Evolutionary conservation across 2,888 invertebrate genomes (phyloP).

Genomic region (Crocallis elinguaria): DNA sequence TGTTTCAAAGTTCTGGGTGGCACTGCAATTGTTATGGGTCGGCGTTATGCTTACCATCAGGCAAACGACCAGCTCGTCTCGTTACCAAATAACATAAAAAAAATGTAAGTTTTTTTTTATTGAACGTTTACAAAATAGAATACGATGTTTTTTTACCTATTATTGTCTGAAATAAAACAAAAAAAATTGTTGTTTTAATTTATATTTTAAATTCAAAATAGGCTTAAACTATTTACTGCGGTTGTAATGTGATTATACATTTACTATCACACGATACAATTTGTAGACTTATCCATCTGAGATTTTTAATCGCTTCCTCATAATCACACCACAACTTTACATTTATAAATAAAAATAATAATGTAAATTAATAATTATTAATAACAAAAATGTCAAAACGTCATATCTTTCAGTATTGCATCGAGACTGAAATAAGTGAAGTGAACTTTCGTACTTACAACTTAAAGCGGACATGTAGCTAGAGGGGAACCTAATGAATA

Average conservation of each 20-base stretch:
- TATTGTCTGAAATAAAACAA: slow-evolving; percentile 47
- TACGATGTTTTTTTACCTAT: too few species aligned
- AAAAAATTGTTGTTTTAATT: slow-evolving; percentile 53
- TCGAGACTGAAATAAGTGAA: slow-evolving; percentile 47
- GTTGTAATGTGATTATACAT: slow-evolving; percentile 73
- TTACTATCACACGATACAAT: slow-evolving; percentile 41
- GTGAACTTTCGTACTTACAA: slow-evolving; percentile 69
- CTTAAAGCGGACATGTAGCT: slow-evolving; percentile 56
- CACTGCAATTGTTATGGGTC: too few species aligned
- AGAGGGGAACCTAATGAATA: slow-evolving; percentile 54
- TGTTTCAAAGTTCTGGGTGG: too few species aligned
- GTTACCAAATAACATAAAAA: too few species aligned
- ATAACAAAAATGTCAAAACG: slow-evolving; percentile 70
- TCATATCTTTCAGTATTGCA: slow-evolving; percentile 52
- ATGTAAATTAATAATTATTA: slow-evolving; percentile 58
- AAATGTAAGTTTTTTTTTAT: too few species aligned
- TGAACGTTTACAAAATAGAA: too few species aligned
- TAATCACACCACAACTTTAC: slow-evolving; percentile 71
- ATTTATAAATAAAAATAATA: slow-evolving; percentile 71
- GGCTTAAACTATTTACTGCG: slow-evolving; percentile 75
- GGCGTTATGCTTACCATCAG: too few species aligned
- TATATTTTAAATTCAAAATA: slow-evolving; percentile 80
- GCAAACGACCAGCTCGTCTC: too few species aligned
- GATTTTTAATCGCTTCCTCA: slow-evolving; percentile 48
- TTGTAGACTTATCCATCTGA: slow-evolving; percentile 39